Evolutionary conservation across 2,113 vertebrate genomes (phyloP).

Genomic region (Thermophis baileyi): DNA sequence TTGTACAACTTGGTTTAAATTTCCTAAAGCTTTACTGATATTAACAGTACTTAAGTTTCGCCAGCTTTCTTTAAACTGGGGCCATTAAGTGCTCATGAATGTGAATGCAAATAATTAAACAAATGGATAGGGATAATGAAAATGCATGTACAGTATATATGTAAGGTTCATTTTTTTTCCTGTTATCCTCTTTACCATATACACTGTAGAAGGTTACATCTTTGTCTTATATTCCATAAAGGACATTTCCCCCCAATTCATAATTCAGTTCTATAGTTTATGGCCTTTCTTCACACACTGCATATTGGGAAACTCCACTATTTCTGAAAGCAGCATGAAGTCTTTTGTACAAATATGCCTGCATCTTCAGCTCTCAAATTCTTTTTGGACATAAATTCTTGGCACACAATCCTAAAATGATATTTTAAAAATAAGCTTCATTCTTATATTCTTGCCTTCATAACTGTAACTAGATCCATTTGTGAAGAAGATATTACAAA

Average conservation of each 20-base stretch:
- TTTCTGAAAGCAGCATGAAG: conserved; percentile 1
- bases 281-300: background rate
- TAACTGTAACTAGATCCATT: conserved; percentile 18
- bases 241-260: background rate
- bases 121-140: background rate
- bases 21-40: background rate
- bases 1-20: background rate
- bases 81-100: background rate
- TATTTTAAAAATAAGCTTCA: background rate
- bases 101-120: background rate
- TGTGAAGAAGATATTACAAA: conserved; percentile 31
- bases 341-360: background rate
- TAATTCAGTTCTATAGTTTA: background rate
- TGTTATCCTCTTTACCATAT: background rate
- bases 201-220: background rate
- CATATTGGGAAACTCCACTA: background rate
- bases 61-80: background rate
- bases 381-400: conserved; percentile 15
- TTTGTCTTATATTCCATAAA: background rate
- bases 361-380: background rate
- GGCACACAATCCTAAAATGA: conserved; percentile 1
- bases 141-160: background rate
- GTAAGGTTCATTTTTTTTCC: background rate
- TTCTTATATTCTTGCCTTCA: conserved; percentile 8
- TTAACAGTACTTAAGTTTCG: background rate